These are phyloP conservation scores for Metacarcinus magister DNA, from an alignment of 2,888 invertebrate genomes.

Conservation along the genomic window DNA sequence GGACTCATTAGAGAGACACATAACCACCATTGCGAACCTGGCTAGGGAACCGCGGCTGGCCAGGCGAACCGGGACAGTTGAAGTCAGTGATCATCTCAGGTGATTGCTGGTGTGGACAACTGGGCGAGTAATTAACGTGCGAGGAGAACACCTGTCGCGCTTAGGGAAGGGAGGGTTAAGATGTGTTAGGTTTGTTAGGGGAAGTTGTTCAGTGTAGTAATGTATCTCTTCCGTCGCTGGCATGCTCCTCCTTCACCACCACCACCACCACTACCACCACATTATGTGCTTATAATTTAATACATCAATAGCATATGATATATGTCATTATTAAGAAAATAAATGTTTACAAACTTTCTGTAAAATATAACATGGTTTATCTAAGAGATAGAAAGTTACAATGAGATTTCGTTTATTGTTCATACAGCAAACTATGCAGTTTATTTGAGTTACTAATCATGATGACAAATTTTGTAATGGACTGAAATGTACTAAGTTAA, in stretches of 20 bases:
- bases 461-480: too few species aligned
- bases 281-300: too few species aligned
- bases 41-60: neutral
- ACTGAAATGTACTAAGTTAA: too few species aligned
- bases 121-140: constrained; percentile 1
- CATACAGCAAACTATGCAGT: too few species aligned
- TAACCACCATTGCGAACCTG: neutral
- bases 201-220: neutral
- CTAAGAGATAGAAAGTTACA: too few species aligned
- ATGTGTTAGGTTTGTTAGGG: neutral
- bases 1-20: neutral
- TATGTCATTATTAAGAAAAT: too few species aligned
- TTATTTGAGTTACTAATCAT: neutral
- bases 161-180: neutral
- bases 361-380: too few species aligned
- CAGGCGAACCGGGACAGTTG: neutral
- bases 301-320: neutral
- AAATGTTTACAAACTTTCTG: too few species aligned
- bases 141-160: neutral
- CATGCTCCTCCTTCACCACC: too few species aligned
- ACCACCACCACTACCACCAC: neutral
- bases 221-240: neutral
- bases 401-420: too few species aligned
- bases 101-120: constrained; percentile 33
- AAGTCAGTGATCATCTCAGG: neutral